Evolutionary conservation across 2,113 vertebrate species (phyloP).

Genomic region (Hyperoodon ampullatus): DNA sequence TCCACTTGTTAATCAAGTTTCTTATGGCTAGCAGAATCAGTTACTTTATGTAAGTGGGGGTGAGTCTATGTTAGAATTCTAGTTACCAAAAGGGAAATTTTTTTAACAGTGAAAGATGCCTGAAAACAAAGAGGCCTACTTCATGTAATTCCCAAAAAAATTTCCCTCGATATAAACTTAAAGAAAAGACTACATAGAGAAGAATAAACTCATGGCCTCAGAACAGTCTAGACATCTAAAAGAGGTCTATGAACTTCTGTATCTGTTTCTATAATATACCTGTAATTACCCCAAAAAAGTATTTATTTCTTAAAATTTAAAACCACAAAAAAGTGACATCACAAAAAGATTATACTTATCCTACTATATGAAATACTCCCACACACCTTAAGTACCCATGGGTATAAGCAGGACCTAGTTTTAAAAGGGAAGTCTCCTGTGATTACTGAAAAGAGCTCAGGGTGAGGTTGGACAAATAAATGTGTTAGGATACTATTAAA

Average conservation of each 20-base stretch:
- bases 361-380: background rate
- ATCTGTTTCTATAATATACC: too few relatives aligned
- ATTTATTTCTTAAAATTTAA: constrained; percentile 3
- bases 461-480: background rate
- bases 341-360: background rate
- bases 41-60: background rate
- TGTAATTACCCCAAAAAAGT: background rate
- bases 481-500: background rate
- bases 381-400: background rate
- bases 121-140: background rate
- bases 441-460: background rate
- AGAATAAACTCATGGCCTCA: background rate
- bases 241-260: background rate
- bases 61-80: background rate
- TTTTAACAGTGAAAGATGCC: background rate
- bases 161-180: background rate
- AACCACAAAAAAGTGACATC: background rate
- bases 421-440: background rate
- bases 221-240: background rate
- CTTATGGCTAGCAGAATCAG: background rate
- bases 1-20: background rate
- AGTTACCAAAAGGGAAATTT: background rate
- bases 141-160: background rate
- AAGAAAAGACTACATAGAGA: background rate
- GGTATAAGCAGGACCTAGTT: background rate